Base-by-base conservation (phyloP, 2,113 vertebrate genomes). In the Salvelinus sp. region DNA sequence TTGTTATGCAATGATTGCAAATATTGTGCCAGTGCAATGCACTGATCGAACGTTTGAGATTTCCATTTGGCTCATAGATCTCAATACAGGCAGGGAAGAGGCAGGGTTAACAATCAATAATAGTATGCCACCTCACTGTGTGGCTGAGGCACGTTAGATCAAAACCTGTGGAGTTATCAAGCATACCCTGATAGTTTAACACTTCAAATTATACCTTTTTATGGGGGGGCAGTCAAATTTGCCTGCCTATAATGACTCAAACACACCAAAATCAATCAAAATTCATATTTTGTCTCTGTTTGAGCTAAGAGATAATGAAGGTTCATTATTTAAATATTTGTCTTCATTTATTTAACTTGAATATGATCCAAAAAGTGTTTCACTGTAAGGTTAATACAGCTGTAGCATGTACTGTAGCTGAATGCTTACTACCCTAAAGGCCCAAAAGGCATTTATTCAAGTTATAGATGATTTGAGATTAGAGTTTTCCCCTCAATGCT, bases 321-420 rank as follows among this genome's bases (percentile, higher is more conserved):
- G 10, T 27, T 27, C 3, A 16, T 50, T 60, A 60, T 65, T 67
- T 72, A 62, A 80, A 54, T 72, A 48, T 76, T 80, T 82, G 79
- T 68, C 75, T 80, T 81, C 16, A 18, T 3, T 18, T 18, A 54
- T 50, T 50, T 50, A 50, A 50, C 12, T 57, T 74, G 47, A 67
- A 83, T 69, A 70, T 79, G 58, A 86, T 86, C 86, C 88, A 89
- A 90, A 90, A 88, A 87, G 81, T 79, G 85, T 83, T 75, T 77
- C 27, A 23, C 74, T 73, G 90, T 88, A 87, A 81, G 50, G 9
- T 44, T 44, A 9, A 44, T 44, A 44, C 9, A 44, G 38, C 38
- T 44, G 38, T 44, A 44, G 9, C 72, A 79, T 30, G 25, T 33
- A 33, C 33, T 33, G 33, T 64, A 13, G 28, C 66, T 68, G 66